Base-by-base conservation (phyloP, 2,888 invertebrate genomes). In the Parasteatoda lunata region DNA sequence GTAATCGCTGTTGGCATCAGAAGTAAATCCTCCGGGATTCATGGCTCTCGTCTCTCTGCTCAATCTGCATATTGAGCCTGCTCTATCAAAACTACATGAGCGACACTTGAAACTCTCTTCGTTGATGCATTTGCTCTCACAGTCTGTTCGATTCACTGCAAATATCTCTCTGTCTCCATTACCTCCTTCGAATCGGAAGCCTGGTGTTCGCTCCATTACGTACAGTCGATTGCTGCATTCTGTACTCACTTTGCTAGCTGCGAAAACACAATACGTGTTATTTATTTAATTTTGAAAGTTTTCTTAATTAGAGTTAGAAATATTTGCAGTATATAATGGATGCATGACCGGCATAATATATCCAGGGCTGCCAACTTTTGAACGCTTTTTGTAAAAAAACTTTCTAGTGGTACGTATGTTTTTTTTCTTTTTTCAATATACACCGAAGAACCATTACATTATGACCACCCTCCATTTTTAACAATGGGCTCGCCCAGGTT, bases 41-140 rank as follows among this genome's bases (percentile, higher is more conserved):
- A 97, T 96, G 91, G 97, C 93, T 90, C 97, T 93, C 0, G 97
- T 97, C 91, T 96, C 96, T 89, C 95, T 93, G 91, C 96, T 96
- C 59, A 97, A 92, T 8, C 95, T 95, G 91, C 97, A 97, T 71
- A 95, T 96, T 88, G 96, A 94, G 91, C 95, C 93, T 0, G 95
- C 94, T 0, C 95, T 94, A 91, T 97, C 96, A 91, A 95, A 97
- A 0, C 96, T 96, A 0, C 96, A 96, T 0, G 97, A 96, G 72
- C 97, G 95, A 90, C 97, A 97, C 4, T 96, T 95, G 91, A 97
- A 96, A 89, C 95, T 96, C 91, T 96, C 96, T 92, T 97, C 97
- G 91, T 96, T 96, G 88, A 97, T 92, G 91, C 97, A 97, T 91
- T 96, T 96, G 91, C 97, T 97, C 92, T 97, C 97, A 91, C 97